These are phyloP conservation scores for Holocentrus rufus DNA, from an alignment of 2,797 vertebrate genomes.

Conservation along the genomic window DNA sequence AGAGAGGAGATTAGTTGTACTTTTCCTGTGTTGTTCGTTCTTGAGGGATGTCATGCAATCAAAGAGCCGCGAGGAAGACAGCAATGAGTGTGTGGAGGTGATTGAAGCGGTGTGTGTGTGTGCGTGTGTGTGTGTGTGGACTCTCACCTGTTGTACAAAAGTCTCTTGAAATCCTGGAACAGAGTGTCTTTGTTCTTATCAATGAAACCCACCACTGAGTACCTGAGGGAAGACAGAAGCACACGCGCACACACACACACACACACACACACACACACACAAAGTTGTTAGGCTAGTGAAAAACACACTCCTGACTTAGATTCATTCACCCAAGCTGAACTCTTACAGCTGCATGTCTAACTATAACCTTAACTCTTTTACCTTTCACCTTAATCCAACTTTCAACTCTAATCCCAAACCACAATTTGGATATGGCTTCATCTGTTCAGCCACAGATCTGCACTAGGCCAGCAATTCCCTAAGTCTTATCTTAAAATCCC, in stretches of 20 bases:
- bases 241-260: conserved; percentile 9
- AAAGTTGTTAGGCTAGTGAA: background rate
- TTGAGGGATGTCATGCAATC: conserved; percentile 38
- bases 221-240: conserved; percentile 77
- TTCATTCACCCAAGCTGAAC: background rate
- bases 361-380: too few relatives aligned
- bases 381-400: background rate
- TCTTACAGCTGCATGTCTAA: too few relatives aligned
- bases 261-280: conserved; percentile 16
- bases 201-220: conserved; percentile 95
- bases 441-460: background rate
- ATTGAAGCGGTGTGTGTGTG: conserved; percentile 33
- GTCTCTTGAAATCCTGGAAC: conserved; percentile 99
- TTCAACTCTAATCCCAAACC: background rate
- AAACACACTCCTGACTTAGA: background rate
- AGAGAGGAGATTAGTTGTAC: conserved; percentile 33
- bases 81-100: conserved; percentile 20
- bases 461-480: background rate
- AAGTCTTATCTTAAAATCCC: background rate
- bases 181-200: conserved; percentile 99
- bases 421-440: background rate
- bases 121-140: conserved; percentile 16
- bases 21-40: conserved; percentile 7
- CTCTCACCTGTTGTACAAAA: conserved; percentile 97
- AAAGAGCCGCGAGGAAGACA: conserved; percentile 29